These are phyloP conservation scores for Etheostoma perlongum DNA, from an alignment of 2,797 vertebrate species.

Conservation along the genomic window DNA sequence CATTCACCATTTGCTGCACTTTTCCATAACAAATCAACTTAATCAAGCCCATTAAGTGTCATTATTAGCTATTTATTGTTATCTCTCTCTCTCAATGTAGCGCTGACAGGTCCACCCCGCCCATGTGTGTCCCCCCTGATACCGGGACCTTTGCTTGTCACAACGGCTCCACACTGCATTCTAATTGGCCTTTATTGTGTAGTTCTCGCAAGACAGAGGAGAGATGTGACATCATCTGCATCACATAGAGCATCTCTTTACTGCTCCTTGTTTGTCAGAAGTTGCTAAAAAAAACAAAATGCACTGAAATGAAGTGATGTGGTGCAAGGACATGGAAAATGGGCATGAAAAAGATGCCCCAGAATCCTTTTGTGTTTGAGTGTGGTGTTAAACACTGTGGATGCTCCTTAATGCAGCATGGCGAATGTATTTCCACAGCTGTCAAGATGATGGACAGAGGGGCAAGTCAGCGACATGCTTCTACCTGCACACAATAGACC, in stretches of 20 bases:
- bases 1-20: conserved; percentile 79
- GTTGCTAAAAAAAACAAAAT: conserved; percentile 32
- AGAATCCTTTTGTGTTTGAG: conserved; percentile 64
- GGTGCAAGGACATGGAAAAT: conserved; percentile 46
- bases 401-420: conserved; percentile 85
- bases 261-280: conserved; percentile 2
- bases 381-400: conserved; percentile 63
- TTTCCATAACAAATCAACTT: conserved; percentile 86
- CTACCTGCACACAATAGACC: conserved; percentile 92
- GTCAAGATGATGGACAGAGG: conserved; percentile 92
- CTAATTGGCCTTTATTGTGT: conserved; percentile 80
- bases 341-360: conserved; percentile 41
- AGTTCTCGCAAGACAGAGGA: conserved; percentile 46
- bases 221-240: conserved; percentile 39
- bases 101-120: conserved; percentile 83
- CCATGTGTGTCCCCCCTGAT: conserved; percentile 79
- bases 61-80: conserved; percentile 88
- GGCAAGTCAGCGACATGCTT: conserved; percentile 85
- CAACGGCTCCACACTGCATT: conserved; percentile 49
- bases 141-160: conserved; percentile 80
- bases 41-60: conserved; percentile 87
- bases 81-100: conserved; percentile 80
- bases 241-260: conserved; percentile 14
- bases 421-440: conserved; percentile 92
- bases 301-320: conserved; percentile 12